Evolutionary conservation across 2,113 vertebrate species (phyloP), one percentile per base, ranked within the genome.

Genomic region (Heteronetta atricapilla): DNA sequence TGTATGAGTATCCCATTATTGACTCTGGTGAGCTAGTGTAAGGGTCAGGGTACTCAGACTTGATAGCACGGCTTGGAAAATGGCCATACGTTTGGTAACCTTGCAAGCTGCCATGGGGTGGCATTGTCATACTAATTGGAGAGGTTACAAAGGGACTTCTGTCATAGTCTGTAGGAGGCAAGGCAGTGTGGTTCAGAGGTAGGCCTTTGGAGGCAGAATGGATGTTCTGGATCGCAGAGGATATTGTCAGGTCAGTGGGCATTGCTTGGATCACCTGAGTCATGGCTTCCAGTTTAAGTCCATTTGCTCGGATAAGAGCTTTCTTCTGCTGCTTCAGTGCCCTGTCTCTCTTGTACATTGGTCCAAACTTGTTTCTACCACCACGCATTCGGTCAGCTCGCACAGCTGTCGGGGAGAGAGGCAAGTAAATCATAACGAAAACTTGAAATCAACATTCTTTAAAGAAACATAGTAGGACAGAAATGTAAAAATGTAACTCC

Each of bases 281-380:
- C 99, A 99, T 99, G 97, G 99, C 99, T 97, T 99, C 99, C 48
- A 99, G 98, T 97, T 99, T 99, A 64, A 99, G 98, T 97, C 99
- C 99, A 23, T 99, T 99, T 31, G 99, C 99, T 93, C 99, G 98
- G 96, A 99, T 99, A 89, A 99, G 98, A 11, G 99, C 99, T 97
- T 99, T 99, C 95, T 99, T 99, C 97, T 99, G 99, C 92, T 99
- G 99, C 96, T 99, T 99, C 76, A 99, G 74, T 50, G 99, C 99
- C 73, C 99, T 98, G 98, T 99, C 99, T 84, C 99, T 98, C 98
- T 99, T 99, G 98, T 99, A 99, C 99, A 99, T 99, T 31, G 99
- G 99, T 96, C 99, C 99, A 56, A 99, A 99, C 95, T 99, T 99
- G 97, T 99, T 99, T 87, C 99, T 98, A 72, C 99, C 99, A 0